Conservation (phyloP, 1,140 invertebrate species). For the Bombus superbus region DNA sequence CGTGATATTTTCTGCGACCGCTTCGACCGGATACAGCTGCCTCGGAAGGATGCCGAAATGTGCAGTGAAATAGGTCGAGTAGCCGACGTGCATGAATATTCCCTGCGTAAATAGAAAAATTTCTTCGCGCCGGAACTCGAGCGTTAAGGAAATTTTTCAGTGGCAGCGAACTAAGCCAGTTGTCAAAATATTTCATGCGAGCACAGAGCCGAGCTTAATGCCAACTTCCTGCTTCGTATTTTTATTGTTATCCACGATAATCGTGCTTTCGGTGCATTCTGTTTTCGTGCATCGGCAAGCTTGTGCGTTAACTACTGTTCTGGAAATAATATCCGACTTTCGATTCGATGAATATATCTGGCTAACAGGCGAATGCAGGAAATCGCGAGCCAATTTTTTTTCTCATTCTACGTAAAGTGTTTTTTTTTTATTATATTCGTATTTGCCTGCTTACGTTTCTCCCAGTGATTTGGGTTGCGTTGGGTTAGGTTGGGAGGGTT, state of each 20-base stretch:
- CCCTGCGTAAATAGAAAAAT: slow-evolving; percentile 23
- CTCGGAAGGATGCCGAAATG: slow-evolving; percentile 20
- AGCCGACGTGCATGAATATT: not conserved
- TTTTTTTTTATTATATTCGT: not conserved
- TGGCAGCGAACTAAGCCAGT: not conserved
- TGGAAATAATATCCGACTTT: not conserved
- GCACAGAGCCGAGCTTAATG: not conserved
- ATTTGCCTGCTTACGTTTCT: not conserved
- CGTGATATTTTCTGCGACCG: slow-evolving; percentile 26
- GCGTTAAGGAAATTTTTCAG: slow-evolving; percentile 12
- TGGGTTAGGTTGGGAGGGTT: too few species aligned
- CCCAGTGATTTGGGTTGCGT: not conserved
- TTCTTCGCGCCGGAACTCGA: not conserved
- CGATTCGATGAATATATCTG: slow-evolving; percentile 2
- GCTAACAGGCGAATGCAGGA: not conserved
- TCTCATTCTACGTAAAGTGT: not conserved
- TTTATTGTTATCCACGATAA: slow-evolving; percentile 1
- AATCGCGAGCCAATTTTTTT: not conserved
- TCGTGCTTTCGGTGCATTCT: not conserved
- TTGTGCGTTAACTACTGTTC: not conserved
- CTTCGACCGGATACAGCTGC: slow-evolving; percentile 13
- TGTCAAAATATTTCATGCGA: not conserved
- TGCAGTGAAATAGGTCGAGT: slow-evolving; percentile 16
- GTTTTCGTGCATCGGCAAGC: not conserved
- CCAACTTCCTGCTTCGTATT: not conserved